Base-by-base conservation (phyloP, 53 echinoderm and acorn worm genomes). In the Astropecten irregularis region DNA sequence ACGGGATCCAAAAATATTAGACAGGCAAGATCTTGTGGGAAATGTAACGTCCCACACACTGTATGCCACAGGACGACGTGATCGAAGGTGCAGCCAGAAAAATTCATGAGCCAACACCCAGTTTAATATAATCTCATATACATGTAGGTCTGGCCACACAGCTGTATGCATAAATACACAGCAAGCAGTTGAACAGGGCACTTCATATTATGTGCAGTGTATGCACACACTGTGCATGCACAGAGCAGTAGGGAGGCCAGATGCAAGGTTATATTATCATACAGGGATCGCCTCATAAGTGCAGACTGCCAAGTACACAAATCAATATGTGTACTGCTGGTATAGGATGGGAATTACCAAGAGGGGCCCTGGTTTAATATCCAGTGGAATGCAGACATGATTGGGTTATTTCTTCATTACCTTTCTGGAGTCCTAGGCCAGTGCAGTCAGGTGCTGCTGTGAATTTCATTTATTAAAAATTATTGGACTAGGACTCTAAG, bases 91-190 rank as follows among this genome's bases (percentile, higher is more conserved):
- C 79, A 6, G 33, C 23, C 42, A 31, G 26, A 79, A 79, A 79
- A 61, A 79, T 79, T 79, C 62, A 79, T 79, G 79, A 79, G 79
- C 79, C 79, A 79, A 79, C 79, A 79, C 79, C 79, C 79, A 57
- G 40, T 39, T 76, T 60, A 60, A 60, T 60, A 62, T 62, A 62
- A 61, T 79, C 63, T 14, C 79, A n/a, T 22, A 38, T 63, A 5
- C 36, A 63, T 61, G 65, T 13, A 65, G 53, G 16, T 14, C 11
- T 53, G 6, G 42, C 42, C 42, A 42, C 42, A 42, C 60, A 26
- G 27, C 25, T n/a, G 46, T 67, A 20, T 42, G 44, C 25, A 25
- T 37, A 21, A 40, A 20, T 23, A 32, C 79, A 79, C 61, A 79
- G 63, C 79, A 2, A 13, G 62, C 33, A 62, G 28, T 21, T 11